Evolutionary conservation across 2,113 vertebrate species (phyloP).

Genomic region (Pelusios castaneus): DNA sequence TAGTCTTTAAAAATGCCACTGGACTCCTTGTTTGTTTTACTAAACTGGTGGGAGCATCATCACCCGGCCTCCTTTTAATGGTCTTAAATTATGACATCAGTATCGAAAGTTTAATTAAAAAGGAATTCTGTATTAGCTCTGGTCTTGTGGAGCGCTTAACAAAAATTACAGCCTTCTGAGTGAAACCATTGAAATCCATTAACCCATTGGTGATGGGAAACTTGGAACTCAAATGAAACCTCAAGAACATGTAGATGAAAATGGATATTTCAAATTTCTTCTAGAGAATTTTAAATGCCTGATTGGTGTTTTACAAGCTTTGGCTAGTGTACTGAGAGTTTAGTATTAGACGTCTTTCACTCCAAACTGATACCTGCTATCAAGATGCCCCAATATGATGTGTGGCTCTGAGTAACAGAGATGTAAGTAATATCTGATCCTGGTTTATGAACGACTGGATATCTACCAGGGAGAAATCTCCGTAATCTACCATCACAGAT

Average conservation of each 20-base stretch:
- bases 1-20: too few relatives aligned
- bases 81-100: not conserved
- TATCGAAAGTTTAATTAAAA: slow-evolving; percentile 12
- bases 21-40: too few relatives aligned
- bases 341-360: not conserved
- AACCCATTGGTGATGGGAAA: not conserved
- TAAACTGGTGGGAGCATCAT: not conserved
- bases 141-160: not conserved
- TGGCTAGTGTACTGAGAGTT: not conserved
- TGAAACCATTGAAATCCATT: not conserved
- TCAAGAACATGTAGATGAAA: not conserved
- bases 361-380: not conserved
- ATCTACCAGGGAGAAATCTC: not conserved
- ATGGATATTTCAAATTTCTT: slow-evolving; percentile 7
- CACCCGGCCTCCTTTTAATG: not conserved
- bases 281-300: not conserved
- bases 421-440: not conserved
- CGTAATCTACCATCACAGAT: not conserved
- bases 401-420: not conserved
- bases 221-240: not conserved
- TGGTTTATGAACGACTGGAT: not conserved
- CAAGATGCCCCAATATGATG: not conserved
- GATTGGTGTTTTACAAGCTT: not conserved
- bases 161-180: not conserved
- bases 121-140: not conserved